phyloP scores from a whole-genome alignment of 2,113 vertebrate genomes.

The Lamprotornis superbus region DNA sequence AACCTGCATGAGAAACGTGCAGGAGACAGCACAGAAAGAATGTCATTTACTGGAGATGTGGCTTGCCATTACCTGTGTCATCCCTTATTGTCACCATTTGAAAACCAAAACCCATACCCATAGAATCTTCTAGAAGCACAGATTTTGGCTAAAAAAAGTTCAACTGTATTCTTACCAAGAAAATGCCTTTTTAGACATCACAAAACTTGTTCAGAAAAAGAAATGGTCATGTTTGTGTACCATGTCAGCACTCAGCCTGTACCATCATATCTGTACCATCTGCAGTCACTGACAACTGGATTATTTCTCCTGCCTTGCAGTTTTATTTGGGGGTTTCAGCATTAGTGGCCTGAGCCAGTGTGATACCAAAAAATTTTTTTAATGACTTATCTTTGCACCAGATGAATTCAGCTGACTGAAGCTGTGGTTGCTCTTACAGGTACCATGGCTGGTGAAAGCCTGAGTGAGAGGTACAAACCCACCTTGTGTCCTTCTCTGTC shows the following conservation, averaged over 20 bases:
- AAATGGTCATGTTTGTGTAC: background rate
- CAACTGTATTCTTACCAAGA: background rate
- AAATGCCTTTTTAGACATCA: background rate
- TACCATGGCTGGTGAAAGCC: fast-evolving
- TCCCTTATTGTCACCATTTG: background rate
- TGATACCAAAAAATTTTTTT: background rate
- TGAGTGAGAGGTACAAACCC: background rate
- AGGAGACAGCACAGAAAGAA: background rate
- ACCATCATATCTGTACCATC: background rate
- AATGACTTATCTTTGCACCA: background rate
- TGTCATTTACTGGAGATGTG: background rate
- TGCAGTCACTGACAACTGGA: background rate
- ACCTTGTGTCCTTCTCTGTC: fast-evolving
- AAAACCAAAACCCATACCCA: background rate
- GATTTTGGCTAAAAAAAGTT: background rate
- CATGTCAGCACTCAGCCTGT: background rate
- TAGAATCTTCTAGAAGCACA: background rate
- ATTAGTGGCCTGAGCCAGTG: background rate
- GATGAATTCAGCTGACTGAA: background rate
- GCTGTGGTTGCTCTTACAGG: background rate
- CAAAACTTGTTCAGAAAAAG: background rate
- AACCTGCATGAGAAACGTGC: fast-evolving
- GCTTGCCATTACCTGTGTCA: background rate
- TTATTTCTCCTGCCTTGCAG: background rate
- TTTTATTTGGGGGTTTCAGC: background rate